Base-by-base conservation (phyloP, 2,113 vertebrate species). In the Myrmecophaga tridactyla region DNA sequence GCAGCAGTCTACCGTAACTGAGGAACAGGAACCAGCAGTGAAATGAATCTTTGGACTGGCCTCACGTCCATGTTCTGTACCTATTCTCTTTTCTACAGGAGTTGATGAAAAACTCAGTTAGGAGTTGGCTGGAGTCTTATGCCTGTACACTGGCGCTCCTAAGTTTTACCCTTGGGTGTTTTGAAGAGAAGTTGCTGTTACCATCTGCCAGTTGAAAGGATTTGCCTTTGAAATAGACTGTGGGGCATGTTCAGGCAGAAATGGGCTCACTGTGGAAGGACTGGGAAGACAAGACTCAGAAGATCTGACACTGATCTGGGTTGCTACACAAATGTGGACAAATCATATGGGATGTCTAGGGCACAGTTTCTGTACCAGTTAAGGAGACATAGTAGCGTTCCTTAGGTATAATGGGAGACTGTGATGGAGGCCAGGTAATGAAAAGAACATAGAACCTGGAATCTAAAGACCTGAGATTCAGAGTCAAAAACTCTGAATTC, bases 151-250 rank as follows among this genome's bases (percentile, higher is more conserved):
- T 27, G 5, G 81, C 92, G 36, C 63, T 89, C 84, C 77, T 81
- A 81, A 90, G 15, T 81, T 85, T 92, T 82, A 85, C 81, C 82
- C 88, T 86, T 90, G 81, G 82, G 81, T 92, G 41, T 96, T 96
- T 96, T 92, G n/a, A 86, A 95, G 72, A 94, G 48, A 86, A 93
- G 84, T 78, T 94, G 56, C 41, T 46, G 77, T 92, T 97, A 73
- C 67, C 34, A 51, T 46, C 60, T 90, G 94, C 77, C 85, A 92
- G 36, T 39, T 60, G 78, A 80, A 95, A 62, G 73, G 36, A 65
- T 77, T 85, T 92, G 65, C 81, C 89, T 97, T 93, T 95, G 90
- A 95, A 93, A 87, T 69, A 69, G 39, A 65, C 85, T 56, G 31
- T 21, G 36, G 86, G 83, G 60, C 96, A 18, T 83, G 85, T 89